Base-by-base conservation (phyloP, 2,797 vertebrate genomes). In the Poeciliopsis infans region DNA sequence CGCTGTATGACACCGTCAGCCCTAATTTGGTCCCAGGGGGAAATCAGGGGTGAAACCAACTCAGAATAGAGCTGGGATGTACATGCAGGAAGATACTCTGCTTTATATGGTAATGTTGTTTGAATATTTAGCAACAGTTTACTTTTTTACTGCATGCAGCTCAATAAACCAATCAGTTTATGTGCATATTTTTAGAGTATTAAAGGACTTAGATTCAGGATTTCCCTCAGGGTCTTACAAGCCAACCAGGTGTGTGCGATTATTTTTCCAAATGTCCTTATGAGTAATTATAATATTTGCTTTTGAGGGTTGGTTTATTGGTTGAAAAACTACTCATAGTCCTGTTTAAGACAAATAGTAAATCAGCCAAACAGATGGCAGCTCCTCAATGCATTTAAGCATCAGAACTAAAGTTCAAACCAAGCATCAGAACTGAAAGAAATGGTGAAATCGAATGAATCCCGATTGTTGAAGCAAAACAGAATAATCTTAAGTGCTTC, bases 1-100 rank as follows among this genome's bases (percentile, higher is more conserved):
- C 73, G 3, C 82, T 77, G 81, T 47, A 70, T 92, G 92, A 92
- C 91, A 86, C 20, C 41, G 89, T 92, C 88, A 83, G 64, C 36
- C 51, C 59, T 79, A 69, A 89, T 92, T 88, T 90, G 78, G 78
- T 51, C 85, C 39, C 73, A 47, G 16, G 46, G 78, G 76, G 79
- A 79, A 87, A 86, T 79, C 57, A 15, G 77, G 76, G 77, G 55
- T 76, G 83, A 89, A 85, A 87, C 77, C 73, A 11, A 46, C 87
- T 81, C 16, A 53, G 43, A 91, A 86, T 83, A 90, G 82, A 73
- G 43, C 77, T 59, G 36, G 76, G 72, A 33, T 76, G 47, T 75
- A 72, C 70, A 79, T 47, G 66, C 74, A 18, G 7, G 81, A 69
- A 80, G 64, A 59, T 81, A 18, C n/a, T 39, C 18, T 3, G 0